Conservation (phyloP, 2,113 vertebrate genomes). For the Triplophysa dalaica region DNA sequence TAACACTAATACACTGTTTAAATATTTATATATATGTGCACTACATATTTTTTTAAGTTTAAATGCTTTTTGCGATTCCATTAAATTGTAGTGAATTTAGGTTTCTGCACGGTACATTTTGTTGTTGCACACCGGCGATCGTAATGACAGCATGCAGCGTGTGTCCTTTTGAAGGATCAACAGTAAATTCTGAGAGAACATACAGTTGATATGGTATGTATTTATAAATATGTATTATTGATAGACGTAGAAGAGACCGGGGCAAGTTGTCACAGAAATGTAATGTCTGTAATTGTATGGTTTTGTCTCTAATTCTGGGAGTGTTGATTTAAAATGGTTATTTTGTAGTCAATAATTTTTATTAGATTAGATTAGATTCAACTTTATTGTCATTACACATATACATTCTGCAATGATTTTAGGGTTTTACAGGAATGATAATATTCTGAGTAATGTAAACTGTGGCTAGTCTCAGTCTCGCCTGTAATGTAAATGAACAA, state of each 20-base stretch:
- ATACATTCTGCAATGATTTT: too few relatives aligned
- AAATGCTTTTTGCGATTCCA: too few relatives aligned
- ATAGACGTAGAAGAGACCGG: not conserved
- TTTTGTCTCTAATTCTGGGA: not conserved
- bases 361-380: too few relatives aligned
- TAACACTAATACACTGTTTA: not conserved
- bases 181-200: not conserved
- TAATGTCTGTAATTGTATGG: not conserved
- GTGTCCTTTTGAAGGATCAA: not conserved
- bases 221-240: not conserved
- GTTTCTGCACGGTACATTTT: not conserved
- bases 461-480: too few relatives aligned
- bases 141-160: conserved; percentile 5
- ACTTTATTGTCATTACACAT: too few relatives aligned
- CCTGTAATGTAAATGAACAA: not conserved
- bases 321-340: not conserved
- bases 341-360: too few relatives aligned
- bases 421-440: too few relatives aligned
- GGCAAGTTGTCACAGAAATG: not conserved
- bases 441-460: too few relatives aligned
- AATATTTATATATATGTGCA: not conserved
- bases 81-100: not conserved
- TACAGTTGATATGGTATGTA: not conserved
- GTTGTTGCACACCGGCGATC: not conserved
- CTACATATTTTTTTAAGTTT: too few relatives aligned